Percentiles rank a stretch among this genome's conserved stretches.
phyloP scores from a whole-genome alignment of 2,797 vertebrate genomes.

The Capromys pilorides region DNA sequence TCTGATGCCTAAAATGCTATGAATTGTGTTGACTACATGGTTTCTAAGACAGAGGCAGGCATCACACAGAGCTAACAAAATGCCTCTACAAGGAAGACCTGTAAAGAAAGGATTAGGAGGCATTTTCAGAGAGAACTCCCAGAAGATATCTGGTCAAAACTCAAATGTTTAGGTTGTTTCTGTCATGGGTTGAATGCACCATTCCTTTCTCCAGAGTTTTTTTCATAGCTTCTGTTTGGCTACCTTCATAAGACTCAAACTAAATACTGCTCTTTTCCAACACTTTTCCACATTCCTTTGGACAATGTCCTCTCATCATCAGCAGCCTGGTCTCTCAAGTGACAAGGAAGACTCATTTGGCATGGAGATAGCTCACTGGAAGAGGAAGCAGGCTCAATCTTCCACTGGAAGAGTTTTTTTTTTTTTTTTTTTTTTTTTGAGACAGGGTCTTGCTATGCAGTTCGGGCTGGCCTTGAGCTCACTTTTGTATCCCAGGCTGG shows the following conservation, averaged over 20 bases:
- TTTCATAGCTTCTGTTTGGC: not conserved
- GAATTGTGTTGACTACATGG: not conserved
- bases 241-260: slow-evolving; percentile 12
- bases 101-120: not conserved
- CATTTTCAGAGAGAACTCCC: not conserved
- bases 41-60: not conserved
- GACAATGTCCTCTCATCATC: not conserved
- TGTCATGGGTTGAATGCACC: not conserved
- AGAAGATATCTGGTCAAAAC: not conserved
- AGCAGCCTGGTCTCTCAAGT: not conserved
- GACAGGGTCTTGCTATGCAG: too few species aligned
- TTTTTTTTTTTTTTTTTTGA: too few species aligned
- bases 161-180: not conserved
- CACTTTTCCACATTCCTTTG: not conserved
- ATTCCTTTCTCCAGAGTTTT: not conserved
- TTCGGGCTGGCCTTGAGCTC: too few species aligned
- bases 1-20: not conserved
- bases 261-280: not conserved
- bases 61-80: not conserved
- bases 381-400: not conserved
- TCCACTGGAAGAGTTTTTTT: not conserved
- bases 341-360: not conserved
- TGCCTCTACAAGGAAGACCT: not conserved
- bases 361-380: not conserved
- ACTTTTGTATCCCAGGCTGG: too few species aligned